Percentiles rank a stretch among this genome's conserved stretches.
Conservation (phyloP, 2,888 invertebrate genomes). For the Stenodema calcarata region DNA sequence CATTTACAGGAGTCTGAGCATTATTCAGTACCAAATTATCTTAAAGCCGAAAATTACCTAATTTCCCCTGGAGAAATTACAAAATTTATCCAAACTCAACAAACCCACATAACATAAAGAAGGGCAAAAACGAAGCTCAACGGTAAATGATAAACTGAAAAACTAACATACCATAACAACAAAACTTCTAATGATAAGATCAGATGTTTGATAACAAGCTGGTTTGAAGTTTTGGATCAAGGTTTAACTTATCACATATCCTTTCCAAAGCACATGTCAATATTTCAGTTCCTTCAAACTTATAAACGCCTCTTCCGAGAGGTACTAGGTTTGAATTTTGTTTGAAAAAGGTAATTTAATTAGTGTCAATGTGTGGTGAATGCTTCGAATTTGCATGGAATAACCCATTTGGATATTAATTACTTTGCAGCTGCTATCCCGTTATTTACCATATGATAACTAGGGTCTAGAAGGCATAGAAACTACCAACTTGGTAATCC, state of each 20-base stretch:
- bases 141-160: neutral
- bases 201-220: neutral
- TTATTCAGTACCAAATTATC: neutral
- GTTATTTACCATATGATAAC: slow-evolving; percentile 6
- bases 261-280: neutral
- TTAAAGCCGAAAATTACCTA: neutral
- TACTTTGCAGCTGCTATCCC: slow-evolving; percentile 26
- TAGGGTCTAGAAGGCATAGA: slow-evolving; percentile 15
- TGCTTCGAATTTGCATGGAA: too few relatives aligned
- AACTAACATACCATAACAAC: neutral
- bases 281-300: too few relatives aligned
- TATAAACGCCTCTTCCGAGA: too few relatives aligned
- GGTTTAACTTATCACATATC: neutral
- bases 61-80: neutral
- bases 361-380: too few relatives aligned
- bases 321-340: too few relatives aligned
- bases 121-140: neutral
- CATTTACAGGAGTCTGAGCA: slow-evolving; percentile 21
- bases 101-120: neutral
- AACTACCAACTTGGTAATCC: neutral
- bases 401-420: too few relatives aligned
- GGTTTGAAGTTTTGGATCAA: neutral
- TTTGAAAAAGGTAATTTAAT: too few relatives aligned
- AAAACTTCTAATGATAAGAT: neutral
- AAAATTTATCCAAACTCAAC: neutral